Evolutionary conservation across 1,140 invertebrate genomes (phyloP), one percentile per base, ranked within the genome.

Genomic region (Eueides isabella): DNA sequence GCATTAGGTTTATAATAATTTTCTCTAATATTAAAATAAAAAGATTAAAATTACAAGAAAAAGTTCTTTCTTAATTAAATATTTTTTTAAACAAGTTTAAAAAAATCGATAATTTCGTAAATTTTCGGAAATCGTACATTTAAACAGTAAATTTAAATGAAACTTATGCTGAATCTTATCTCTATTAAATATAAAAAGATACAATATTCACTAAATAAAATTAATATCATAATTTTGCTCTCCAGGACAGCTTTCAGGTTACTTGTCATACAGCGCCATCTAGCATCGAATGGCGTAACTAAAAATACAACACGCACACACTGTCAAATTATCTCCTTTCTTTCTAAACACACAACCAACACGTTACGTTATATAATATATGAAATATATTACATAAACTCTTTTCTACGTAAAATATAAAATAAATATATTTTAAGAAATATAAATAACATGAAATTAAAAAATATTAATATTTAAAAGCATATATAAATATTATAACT

Each of bases 231-330:
- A 23, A 23, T 11, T 9, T 23, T 2, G 23, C 23, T 23, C 19
- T n/a, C 16, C 3, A 55, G 0, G 9, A 55, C 0, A 16, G 2
- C 44, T 55, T 55, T 55, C 2, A 11, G 9, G 3, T 26, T 12
- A 26, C 23, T 23, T 2, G 9, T 1, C 48, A 4, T 23, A 55
- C 41, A 89, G 77, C 87, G 88, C 88, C 87, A 90, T 87, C 90
- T 89, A 64, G 80, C 85, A 80, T 82, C 82, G 88, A 86, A 84
- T 89, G 79, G 90, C 84, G 44, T 75, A 81, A 92, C 86, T 87
- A 70, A 5, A 28, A 62, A 28, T 14, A 68, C 23, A 6, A 6
- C 35, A 33, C 67, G n/a, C 67, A 68, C 67, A 68, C 67, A 68
- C 5, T 1, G 14, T 19, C 12, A 73, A 31, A 70, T 64, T 72